Evolutionary conservation across 2,797 vertebrate genomes (phyloP).

Genomic region (Pseudochromis fuscus): DNA sequence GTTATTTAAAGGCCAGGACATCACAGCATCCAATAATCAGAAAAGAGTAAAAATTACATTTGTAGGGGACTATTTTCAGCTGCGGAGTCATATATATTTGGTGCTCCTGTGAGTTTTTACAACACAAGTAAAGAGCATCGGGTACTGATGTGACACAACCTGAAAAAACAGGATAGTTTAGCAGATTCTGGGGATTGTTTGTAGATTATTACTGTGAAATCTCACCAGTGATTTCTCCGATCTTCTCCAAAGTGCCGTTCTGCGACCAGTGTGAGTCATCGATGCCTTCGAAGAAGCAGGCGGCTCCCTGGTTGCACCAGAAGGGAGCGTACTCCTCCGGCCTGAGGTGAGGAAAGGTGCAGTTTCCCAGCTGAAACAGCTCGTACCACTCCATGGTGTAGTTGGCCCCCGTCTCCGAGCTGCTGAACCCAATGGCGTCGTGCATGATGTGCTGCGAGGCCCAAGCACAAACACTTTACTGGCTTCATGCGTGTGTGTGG

Average conservation of each 20-base stretch:
- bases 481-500: background rate
- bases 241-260: slow-evolving; percentile 92
- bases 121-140: no score
- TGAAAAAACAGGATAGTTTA: no score
- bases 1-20: no score
- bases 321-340: slow-evolving; percentile 87
- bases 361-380: slow-evolving; percentile 98
- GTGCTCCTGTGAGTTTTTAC: no score
- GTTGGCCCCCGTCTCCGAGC: slow-evolving; percentile 87
- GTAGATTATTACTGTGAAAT: background rate
- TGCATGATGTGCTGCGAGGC: slow-evolving; percentile 95
- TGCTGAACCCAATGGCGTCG: slow-evolving; percentile 96
- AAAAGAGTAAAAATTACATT: no score
- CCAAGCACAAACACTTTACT: slow-evolving; percentile 4
- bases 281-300: slow-evolving; percentile 96
- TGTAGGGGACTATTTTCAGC: no score
- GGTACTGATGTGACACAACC: no score
- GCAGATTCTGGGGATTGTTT: no score
- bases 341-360: slow-evolving; percentile 95
- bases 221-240: slow-evolving; percentile 87
- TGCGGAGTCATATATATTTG: no score
- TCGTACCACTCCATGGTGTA: slow-evolving; percentile 99
- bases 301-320: slow-evolving; percentile 99
- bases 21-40: no score
- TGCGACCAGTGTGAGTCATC: slow-evolving; percentile 95